Evolutionary conservation across 2,797 vertebrate genomes (phyloP).

Genomic region (Alcedo quadribrachys): DNA sequence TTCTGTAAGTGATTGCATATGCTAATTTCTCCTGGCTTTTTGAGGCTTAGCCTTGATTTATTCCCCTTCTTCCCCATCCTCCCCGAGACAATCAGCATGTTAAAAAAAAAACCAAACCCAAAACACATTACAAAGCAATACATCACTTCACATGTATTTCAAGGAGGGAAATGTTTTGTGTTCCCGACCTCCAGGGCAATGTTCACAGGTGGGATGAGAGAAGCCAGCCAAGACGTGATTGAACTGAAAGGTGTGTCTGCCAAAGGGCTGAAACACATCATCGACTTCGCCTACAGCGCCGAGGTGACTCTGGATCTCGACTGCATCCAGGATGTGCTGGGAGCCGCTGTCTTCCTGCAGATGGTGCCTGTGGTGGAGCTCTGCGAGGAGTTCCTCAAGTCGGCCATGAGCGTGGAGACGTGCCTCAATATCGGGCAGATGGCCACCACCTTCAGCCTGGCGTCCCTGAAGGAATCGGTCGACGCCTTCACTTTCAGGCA

Average conservation of each 20-base stretch:
- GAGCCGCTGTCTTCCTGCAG: conserved; percentile 97
- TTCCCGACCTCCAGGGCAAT: conserved; percentile 87
- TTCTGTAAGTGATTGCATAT: not conserved
- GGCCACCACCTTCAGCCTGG: conserved; percentile 95
- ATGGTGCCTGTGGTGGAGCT: conserved; percentile 97
- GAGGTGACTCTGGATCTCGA: conserved; percentile 96
- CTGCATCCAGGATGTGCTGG: conserved; percentile 96
- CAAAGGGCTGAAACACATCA: conserved; percentile 92
- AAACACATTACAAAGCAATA: not conserved
- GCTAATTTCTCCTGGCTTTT: not conserved
- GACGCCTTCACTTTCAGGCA: conserved; percentile 94
- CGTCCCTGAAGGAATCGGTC: conserved; percentile 94
- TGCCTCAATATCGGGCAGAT: conserved; percentile 97
- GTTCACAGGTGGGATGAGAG: conserved; percentile 98
- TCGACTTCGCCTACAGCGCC: conserved; percentile 96
- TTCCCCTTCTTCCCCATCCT: not conserved
- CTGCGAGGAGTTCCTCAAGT: conserved; percentile 97
- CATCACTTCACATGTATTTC: not conserved
- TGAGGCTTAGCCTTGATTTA: conserved; percentile 20
- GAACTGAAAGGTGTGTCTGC: conserved; percentile 94
- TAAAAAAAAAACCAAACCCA: not conserved
- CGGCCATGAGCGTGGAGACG: conserved; percentile 97
- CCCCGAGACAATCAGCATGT: not conserved
- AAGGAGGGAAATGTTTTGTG: not conserved
- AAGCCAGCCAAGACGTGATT: conserved; percentile 91